Evolutionary conservation across 1,140 invertebrate genomes (phyloP).

Genomic region (Oncopodura yosiiana): DNA sequence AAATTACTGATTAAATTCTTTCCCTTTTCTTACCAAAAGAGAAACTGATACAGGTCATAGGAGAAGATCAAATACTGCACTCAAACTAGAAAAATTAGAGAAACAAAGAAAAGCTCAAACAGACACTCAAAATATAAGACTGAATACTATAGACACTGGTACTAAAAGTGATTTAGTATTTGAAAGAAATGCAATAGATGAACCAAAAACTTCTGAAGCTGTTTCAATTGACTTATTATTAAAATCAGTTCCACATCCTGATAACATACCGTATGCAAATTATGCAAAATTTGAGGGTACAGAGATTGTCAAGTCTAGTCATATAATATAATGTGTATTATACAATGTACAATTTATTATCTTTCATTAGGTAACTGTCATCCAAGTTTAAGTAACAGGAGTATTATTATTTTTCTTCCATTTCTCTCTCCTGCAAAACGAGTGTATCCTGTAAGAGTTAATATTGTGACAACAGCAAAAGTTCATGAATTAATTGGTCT

Average conservation of each 20-base stretch:
- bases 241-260: slow-evolving; percentile 30
- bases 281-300: slow-evolving; percentile 90
- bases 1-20: slow-evolving; percentile 34
- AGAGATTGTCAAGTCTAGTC: too few relatives aligned
- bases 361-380: slow-evolving; percentile 56
- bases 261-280: slow-evolving; percentile 22
- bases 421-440: slow-evolving; percentile 69
- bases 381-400: slow-evolving; percentile 21
- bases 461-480: slow-evolving; percentile 69
- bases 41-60: slow-evolving; percentile 64
- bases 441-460: slow-evolving; percentile 71
- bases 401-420: slow-evolving; percentile 63
- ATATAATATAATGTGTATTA: too few relatives aligned
- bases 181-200: slow-evolving; percentile 15
- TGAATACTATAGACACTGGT: slow-evolving; percentile 38
- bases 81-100: slow-evolving; percentile 78
- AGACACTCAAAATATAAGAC: slow-evolving; percentile 44
- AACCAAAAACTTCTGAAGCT: too few relatives aligned
- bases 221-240: too few relatives aligned
- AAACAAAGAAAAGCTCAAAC: slow-evolving; percentile 59
- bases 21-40: slow-evolving; percentile 11
- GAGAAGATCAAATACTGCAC: slow-evolving; percentile 76
- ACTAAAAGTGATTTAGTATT: slow-evolving; percentile 36
- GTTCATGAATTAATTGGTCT: slow-evolving; percentile 88
- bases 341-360: too few relatives aligned